A percentile compares a stretch with the other conserved stretches of the same genome.
phyloP scores from a whole-genome alignment of 2,113 vertebrate species.

The Callorhinus ursinus region DNA sequence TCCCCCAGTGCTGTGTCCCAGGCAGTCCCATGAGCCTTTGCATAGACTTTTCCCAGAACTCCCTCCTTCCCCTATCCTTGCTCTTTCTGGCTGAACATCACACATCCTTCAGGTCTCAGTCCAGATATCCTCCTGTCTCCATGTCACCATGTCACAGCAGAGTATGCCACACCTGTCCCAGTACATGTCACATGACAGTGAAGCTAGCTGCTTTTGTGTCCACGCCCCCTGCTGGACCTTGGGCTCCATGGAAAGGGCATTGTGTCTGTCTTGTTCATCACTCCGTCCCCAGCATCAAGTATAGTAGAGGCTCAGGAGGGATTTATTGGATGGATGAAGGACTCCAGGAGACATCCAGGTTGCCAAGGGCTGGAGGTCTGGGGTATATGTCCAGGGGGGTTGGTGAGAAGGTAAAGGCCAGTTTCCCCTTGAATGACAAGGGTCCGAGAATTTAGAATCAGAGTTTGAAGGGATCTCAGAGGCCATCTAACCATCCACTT shows the following conservation, averaged over 20 bases:
- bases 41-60: neutral
- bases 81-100: neutral
- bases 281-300: neutral
- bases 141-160: neutral
- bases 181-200: neutral
- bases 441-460: neutral
- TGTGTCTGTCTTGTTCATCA: neutral
- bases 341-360: neutral
- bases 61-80: neutral
- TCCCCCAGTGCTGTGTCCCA: neutral
- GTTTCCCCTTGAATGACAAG: neutral
- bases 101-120: neutral
- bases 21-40: neutral
- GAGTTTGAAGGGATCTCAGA: neutral
- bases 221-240: neutral
- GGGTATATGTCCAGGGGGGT: neutral
- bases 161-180: accelerated
- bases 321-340: neutral
- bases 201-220: neutral
- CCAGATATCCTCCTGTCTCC: constrained; percentile 8
- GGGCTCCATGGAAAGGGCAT: neutral
- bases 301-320: neutral
- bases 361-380: neutral
- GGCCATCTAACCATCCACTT: neutral
- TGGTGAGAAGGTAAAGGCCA: neutral